Base-by-base conservation (phyloP, 2,888 invertebrate species). In the Limenitis camilla region DNA sequence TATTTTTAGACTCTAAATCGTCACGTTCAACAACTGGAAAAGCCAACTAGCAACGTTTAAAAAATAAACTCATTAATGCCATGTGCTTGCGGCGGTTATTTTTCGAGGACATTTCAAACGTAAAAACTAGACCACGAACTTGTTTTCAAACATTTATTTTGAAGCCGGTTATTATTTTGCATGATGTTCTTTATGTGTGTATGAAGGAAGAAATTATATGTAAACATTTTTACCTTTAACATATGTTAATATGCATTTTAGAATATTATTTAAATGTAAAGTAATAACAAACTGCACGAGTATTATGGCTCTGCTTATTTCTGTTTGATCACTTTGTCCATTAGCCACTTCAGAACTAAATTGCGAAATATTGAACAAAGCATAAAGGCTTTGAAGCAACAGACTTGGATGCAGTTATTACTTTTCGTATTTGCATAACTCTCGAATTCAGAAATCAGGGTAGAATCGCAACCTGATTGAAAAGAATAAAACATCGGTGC, bases 61-160 rank as follows among this genome's bases (percentile, higher is more conserved):
- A 60, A 68, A 72, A 72, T 68, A 66, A 63, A 64, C 71, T 76
- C 72, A 69, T 74, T 78, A 73, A 67, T 52, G 52, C 71, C 73
- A 75, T 72, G 71, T 71, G 72, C 62, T 55, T 61, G 60, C 64
- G 83, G 64, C 83, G 82, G 84, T 85, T 85, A 83, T 75, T 72
- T 82, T 78, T 85, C 83, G 78, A 85, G 83, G 83, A 80, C 83
- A 69, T 63, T 62, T 58, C 56, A 58, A 62, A 62, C 64, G 60
- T 66, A 81, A 82, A 82, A 83, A 83, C 78, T 70, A 69, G 76
- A 71, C 66, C 63, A 55, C 61, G 65, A 74, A 83, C 81, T 74
- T 59, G 78, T 81, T 83, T 66, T 64, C 53, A 60, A 70, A 66
- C 65, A 61, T 61, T 53, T 41, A 55, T 55, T 53, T 52, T 44